These are phyloP conservation scores for Leucophenga maculata DNA, from an alignment of 2,888 invertebrate genomes.

Conservation along the genomic window DNA sequence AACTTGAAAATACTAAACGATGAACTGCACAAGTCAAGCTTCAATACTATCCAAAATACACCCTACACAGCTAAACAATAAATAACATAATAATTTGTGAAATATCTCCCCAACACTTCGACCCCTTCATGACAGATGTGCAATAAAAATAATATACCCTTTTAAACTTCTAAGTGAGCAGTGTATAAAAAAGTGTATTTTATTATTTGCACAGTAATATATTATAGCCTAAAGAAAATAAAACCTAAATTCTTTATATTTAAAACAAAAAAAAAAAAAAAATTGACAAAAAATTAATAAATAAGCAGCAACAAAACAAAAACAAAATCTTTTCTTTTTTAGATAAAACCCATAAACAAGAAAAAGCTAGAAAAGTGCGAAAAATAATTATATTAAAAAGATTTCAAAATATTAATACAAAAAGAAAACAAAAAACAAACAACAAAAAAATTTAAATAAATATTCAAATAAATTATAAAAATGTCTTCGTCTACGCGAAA, in stretches of 20 bases:
- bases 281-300: slow-evolving; percentile 33
- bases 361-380: slow-evolving; percentile 26
- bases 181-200: slow-evolving; percentile 62
- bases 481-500: slow-evolving; percentile 63
- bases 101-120: no score
- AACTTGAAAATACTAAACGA: no score
- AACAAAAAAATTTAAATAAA: slow-evolving; percentile 42
- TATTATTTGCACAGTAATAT: no score
- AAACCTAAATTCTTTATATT: slow-evolving; percentile 22
- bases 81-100: no score
- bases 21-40: no score
- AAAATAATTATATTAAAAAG: slow-evolving; percentile 32
- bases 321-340: slow-evolving; percentile 40
- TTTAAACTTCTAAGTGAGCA: no score
- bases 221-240: no score
- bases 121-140: no score
- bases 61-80: no score
- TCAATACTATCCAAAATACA: no score
- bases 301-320: slow-evolving; percentile 15
- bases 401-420: slow-evolving; percentile 29
- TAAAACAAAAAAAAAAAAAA: no score
- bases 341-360: neutral
- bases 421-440: slow-evolving; percentile 38
- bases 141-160: no score
- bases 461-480: slow-evolving; percentile 36